These are phyloP conservation scores for Panagrolaimus sp. DNA, from an alignment of 1,140 invertebrate species.

Conservation along the genomic window DNA sequence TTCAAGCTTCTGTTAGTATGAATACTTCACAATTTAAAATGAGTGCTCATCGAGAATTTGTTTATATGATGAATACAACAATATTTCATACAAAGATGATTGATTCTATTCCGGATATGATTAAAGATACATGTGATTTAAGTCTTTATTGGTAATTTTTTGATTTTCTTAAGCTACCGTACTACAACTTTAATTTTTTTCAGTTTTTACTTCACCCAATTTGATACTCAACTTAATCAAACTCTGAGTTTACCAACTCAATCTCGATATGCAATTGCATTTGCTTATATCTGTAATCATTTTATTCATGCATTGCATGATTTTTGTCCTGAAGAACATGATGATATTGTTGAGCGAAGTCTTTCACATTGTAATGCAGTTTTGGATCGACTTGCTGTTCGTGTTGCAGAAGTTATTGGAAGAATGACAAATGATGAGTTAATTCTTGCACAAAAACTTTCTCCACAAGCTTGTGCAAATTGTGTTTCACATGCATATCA, in stretches of 20 bases:
- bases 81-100: slow-evolving; percentile 97
- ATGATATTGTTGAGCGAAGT: slow-evolving; percentile 50
- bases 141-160: slow-evolving; percentile 78
- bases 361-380: slow-evolving; percentile 70
- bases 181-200: slow-evolving; percentile 21
- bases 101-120: slow-evolving; percentile 92
- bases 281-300: slow-evolving; percentile 92
- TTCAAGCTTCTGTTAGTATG: slow-evolving; percentile 86
- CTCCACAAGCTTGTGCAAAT: slow-evolving; percentile 46
- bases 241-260: slow-evolving; percentile 51
- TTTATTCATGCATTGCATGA: slow-evolving; percentile 96
- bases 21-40: slow-evolving; percentile 75
- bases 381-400: slow-evolving; percentile 70
- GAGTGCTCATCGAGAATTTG: slow-evolving; percentile 78
- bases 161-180: not conserved
- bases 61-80: slow-evolving; percentile 85
- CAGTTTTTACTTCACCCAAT: slow-evolving; percentile 51
- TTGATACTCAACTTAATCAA: slow-evolving; percentile 46
- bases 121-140: slow-evolving; percentile 90
- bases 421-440: slow-evolving; percentile 93
- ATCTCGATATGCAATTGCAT: slow-evolving; percentile 80
- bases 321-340: slow-evolving; percentile 88
- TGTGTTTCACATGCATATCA: slow-evolving; percentile 11
- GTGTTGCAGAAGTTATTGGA: slow-evolving; percentile 59
- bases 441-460: slow-evolving; percentile 96